Percentiles rank a stretch among this genome's conserved stretches.
phyloP scores from a whole-genome alignment of 2,797 vertebrate species.

The Vultur gryphus region DNA sequence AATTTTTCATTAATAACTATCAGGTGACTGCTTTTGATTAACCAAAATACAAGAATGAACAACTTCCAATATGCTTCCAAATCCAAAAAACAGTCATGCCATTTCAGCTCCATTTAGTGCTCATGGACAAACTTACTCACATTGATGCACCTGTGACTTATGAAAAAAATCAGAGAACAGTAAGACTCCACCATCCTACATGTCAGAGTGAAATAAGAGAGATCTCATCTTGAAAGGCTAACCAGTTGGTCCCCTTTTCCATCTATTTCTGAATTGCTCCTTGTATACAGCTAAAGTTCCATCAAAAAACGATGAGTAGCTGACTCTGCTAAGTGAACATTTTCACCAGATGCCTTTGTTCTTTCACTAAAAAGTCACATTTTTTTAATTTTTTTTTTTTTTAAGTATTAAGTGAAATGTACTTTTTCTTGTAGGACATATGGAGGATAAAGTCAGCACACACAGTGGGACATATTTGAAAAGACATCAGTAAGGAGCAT shows the following conservation, averaged over 20 bases:
- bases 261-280: not conserved
- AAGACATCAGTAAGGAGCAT: not conserved
- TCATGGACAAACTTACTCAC: not conserved
- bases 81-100: not conserved
- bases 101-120: not conserved
- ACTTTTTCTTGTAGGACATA: not conserved
- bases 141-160: not conserved
- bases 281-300: not conserved
- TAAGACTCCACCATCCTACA: not conserved
- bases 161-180: not conserved
- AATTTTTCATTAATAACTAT: not conserved
- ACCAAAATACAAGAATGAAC: not conserved
- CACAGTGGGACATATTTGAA: not conserved
- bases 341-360: not conserved
- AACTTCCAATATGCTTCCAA: not conserved
- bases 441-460: not conserved
- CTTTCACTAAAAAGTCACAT: not conserved
- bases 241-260: not conserved
- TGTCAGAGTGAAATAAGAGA: not conserved
- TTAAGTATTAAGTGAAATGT: not conserved
- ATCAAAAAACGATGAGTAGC: not conserved
- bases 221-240: not conserved
- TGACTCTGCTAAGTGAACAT: not conserved
- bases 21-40: not conserved
- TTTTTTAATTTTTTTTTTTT: not conserved